Evolutionary conservation across 2,113 vertebrate species (phyloP).

Genomic region (Corythornis madagascariensis): DNA sequence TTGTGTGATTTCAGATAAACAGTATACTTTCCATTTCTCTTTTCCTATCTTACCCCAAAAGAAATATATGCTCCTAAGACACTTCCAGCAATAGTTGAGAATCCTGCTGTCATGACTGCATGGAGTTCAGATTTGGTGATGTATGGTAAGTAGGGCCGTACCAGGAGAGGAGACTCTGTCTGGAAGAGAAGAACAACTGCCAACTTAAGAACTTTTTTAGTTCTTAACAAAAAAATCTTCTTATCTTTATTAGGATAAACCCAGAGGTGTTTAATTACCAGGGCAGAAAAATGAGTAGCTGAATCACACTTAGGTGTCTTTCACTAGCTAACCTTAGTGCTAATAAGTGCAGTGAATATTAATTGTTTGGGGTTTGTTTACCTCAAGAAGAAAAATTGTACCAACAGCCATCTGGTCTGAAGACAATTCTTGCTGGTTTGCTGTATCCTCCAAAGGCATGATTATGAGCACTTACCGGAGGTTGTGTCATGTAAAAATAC

Average conservation of each 20-base stretch:
- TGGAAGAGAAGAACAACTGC: conserved; percentile 43
- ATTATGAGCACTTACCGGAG: no score
- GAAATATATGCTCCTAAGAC: conserved; percentile 87
- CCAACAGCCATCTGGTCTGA: neutral
- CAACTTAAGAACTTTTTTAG: neutral
- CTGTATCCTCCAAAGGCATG: neutral
- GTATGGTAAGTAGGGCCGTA: conserved; percentile 78
- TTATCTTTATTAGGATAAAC: neutral
- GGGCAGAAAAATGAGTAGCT: neutral
- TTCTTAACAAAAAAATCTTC: no score
- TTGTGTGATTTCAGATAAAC: neutral
- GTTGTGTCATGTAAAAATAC: no score
- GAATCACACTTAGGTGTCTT: neutral
- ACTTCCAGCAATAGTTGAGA: conserved; percentile 84
- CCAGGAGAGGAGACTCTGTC: conserved; percentile 84
- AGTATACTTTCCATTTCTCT: neutral
- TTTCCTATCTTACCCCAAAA: conserved; percentile 81
- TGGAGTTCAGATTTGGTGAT: conserved; percentile 87
- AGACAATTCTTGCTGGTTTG: neutral
- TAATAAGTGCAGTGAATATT: neutral
- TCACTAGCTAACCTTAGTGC: neutral
- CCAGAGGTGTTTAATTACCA: neutral
- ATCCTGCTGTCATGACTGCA: conserved; percentile 87
- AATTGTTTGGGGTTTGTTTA: neutral
- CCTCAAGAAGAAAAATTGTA: neutral